Evolutionary conservation across 2,113 vertebrate species (phyloP), one percentile per base, ranked within the genome.

Genomic region (Pimephales promelas): DNA sequence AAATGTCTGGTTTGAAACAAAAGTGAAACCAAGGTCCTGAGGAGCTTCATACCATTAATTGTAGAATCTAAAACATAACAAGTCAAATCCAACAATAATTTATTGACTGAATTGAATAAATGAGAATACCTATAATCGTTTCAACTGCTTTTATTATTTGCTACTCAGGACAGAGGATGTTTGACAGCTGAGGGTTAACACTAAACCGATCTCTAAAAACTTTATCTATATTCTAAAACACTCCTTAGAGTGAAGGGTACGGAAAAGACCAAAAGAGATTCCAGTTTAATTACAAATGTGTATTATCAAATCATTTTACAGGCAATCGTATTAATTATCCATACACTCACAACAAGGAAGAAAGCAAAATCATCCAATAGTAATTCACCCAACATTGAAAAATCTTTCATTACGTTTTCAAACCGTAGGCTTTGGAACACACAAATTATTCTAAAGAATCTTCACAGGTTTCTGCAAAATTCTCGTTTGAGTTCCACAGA

Each of bases 141-240:
- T 72, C 20, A 76, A 62, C 7, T 8, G 18, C 40, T 78, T 87
- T 87, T 83, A 85, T 83, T 84, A 45, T 54, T 31, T 59, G 62
- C 22, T 54, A 73, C 18, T 73, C 28, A 40, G 22, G 45, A 45
- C 2, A 72, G 59, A 64, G 43, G 43, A 22, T 22, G 16, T 22
- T 47, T 22, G 24, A 62, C 59, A 64, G 16, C 10, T 49, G 36
- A 47, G 59, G 14, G 5, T 57, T 20, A 62, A 64, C 40, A 47
- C 8, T 62, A 78, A 78, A 78, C 11, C 26, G 10, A 77, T 3
- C 26, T 56, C 34, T 77, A 77, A 59, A 77, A 77, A 22, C 47
- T 4, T n/a, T 78, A 61, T 57, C 22, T 78, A 45, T 26, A 14
- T n/a, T 77, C 52, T 77, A 77, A 77, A 77, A 77, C 52, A 77